phyloP scores from a whole-genome alignment of 1,140 invertebrate genomes.

The Aphidius gifuensis region DNA sequence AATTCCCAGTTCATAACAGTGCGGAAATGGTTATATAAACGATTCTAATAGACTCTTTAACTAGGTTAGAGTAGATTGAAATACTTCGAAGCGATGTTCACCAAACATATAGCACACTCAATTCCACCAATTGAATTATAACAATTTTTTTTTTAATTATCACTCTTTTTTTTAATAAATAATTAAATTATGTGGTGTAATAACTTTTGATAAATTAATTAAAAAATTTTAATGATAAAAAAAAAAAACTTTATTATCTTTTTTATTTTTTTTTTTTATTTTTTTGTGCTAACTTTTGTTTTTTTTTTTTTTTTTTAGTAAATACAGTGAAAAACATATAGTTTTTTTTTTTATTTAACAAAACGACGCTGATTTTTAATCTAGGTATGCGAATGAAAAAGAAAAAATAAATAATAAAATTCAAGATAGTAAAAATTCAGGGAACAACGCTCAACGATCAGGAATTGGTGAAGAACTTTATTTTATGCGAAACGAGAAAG shows the following conservation, averaged over 20 bases:
- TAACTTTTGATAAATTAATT: no score
- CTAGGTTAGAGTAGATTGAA: slow-evolving; percentile 36
- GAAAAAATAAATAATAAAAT: background rate
- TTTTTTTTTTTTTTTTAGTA: no score
- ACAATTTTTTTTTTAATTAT: slow-evolving; percentile 13
- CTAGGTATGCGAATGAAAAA: no score
- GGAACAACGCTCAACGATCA: background rate
- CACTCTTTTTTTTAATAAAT: slow-evolving; percentile 16
- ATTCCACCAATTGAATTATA: slow-evolving; percentile 21
- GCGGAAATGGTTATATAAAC: slow-evolving; percentile 37
- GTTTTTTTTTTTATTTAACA: no score
- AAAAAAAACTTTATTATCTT: no score
- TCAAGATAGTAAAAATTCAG: background rate
- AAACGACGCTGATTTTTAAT: no score
- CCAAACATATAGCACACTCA: slow-evolving; percentile 14
- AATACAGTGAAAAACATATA: no score
- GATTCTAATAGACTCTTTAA: slow-evolving; percentile 39
- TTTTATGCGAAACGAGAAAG: slow-evolving; percentile 13
- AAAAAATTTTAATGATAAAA: no score
- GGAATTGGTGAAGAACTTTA: slow-evolving; percentile 19
- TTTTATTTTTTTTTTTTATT: background rate
- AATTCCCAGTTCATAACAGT: slow-evolving; percentile 38
- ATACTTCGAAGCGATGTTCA: slow-evolving; percentile 30
- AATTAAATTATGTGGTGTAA: slow-evolving; percentile 7
- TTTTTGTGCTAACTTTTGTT: background rate